Percentiles rank a stretch among this genome's conserved stretches.
Conservation (phyloP, 2,113 vertebrate species). For the Chionodraco myersi region DNA sequence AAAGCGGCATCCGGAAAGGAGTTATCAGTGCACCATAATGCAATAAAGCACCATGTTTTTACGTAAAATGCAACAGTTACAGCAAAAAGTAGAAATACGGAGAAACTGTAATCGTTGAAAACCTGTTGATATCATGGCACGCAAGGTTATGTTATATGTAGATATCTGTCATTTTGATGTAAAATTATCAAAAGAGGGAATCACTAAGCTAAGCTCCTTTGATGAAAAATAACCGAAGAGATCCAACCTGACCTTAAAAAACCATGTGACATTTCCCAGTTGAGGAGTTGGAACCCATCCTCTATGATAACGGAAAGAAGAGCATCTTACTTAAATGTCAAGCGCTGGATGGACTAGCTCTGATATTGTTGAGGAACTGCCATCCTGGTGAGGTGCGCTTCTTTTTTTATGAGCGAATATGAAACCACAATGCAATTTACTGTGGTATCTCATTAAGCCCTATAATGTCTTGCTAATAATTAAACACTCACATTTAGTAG, state of each 20-base stretch:
- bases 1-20: conserved; percentile 7
- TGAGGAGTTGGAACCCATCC: conserved; percentile 65
- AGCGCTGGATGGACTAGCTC: conserved; percentile 40
- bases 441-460: conserved; percentile 64
- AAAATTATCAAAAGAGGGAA: conserved; percentile 50
- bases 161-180: conserved; percentile 19
- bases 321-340: conserved; percentile 77
- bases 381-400: conserved; percentile 1
- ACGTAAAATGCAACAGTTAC: background rate
- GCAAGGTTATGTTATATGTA: conserved; percentile 7
- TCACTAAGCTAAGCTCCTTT: conserved; percentile 59
- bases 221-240: conserved; percentile 64
- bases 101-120: background rate
- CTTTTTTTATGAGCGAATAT: conserved; percentile 5
- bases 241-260: conserved; percentile 70
- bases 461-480: conserved; percentile 68
- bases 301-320: conserved; percentile 55
- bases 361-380: conserved; percentile 49
- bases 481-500: conserved; percentile 67
- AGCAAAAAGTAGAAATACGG: no score
- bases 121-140: background rate
- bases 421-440: conserved; percentile 44
- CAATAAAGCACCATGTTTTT: conserved; percentile 32
- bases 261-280: conserved; percentile 72
- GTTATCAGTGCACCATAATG: conserved; percentile 2